phyloP scores from a whole-genome alignment of 2,888 invertebrate genomes.

The Oscheius sp. region DNA sequence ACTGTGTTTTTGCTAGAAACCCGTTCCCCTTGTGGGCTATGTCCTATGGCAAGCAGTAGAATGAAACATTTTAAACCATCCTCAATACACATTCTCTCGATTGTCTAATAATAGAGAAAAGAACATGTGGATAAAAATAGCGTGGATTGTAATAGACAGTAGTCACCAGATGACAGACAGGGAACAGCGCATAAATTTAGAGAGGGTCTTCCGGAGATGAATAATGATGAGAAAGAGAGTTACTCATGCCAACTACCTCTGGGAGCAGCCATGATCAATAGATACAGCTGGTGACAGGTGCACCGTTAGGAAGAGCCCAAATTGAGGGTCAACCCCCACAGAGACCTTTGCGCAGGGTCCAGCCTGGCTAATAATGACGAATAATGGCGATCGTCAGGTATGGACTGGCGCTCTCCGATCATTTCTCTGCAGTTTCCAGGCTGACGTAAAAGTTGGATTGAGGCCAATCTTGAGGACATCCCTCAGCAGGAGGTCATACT shows the following conservation, averaged over 20 bases:
- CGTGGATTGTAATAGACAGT: background rate
- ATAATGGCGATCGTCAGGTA: conserved; percentile 38
- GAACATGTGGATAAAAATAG: no score
- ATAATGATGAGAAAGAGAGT: background rate
- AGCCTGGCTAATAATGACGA: conserved; percentile 38
- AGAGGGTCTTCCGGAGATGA: background rate
- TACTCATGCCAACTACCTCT: background rate
- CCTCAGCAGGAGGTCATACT: no score
- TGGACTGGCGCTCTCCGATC: conserved; percentile 5
- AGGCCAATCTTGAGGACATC: conserved; percentile 31
- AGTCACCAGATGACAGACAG: background rate
- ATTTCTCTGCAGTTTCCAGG: conserved; percentile 26
- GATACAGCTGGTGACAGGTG: conserved; percentile 35
- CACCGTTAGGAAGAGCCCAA: conserved; percentile 35
- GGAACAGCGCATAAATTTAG: background rate
- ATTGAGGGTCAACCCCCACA: conserved; percentile 29
- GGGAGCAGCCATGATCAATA: conserved; percentile 27
- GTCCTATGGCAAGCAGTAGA: conserved; percentile 15
- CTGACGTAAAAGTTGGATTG: conserved; percentile 30
- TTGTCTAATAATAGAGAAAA: no score
- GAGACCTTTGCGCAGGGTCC: conserved; percentile 29
- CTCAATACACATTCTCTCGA: no score
- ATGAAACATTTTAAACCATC: no score
- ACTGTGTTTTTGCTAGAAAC: conserved; percentile 23
- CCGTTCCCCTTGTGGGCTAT: conserved; percentile 26